A percentile compares a stretch with the other conserved stretches of the same genome.
phyloP scores from a whole-genome alignment of 1,140 invertebrate genomes.

The Physella acuta region DNA sequence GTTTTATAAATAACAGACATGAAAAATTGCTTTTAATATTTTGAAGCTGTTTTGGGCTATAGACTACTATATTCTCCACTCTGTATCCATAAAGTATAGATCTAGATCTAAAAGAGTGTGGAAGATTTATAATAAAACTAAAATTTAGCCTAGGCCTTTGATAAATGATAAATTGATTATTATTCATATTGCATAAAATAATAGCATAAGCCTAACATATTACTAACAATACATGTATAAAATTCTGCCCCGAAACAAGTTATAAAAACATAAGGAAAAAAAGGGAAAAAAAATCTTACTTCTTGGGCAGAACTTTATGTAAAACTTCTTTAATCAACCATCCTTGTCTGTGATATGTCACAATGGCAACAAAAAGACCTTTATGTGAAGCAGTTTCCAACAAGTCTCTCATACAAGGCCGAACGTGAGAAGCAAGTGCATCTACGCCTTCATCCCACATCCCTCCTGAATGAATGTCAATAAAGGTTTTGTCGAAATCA shows the following conservation, averaged over 20 bases:
- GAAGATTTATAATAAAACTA: neutral
- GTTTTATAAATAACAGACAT: neutral
- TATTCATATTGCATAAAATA: neutral
- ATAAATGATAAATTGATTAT: neutral
- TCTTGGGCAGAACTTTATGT: conserved; percentile 41
- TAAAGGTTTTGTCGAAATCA: conserved; percentile 57
- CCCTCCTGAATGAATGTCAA: conserved; percentile 56
- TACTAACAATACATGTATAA: neutral
- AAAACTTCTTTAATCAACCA: conserved; percentile 54
- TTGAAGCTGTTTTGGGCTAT: neutral
- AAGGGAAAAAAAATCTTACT: conserved; percentile 38
- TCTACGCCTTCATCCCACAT: conserved; percentile 50
- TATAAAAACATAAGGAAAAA: no score
- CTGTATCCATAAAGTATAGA: neutral
- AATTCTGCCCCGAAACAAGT: no score
- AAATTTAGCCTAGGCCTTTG: neutral
- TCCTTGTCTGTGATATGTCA: conserved; percentile 53
- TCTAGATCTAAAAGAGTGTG: neutral
- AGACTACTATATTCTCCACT: neutral
- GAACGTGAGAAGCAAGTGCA: conserved; percentile 46
- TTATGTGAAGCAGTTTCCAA: conserved; percentile 44
- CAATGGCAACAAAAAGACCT: conserved; percentile 51
- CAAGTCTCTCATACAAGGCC: conserved; percentile 53
- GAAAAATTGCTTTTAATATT: neutral
- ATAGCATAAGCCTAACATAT: neutral